Evolutionary conservation across 2,797 vertebrate genomes (phyloP), one percentile per base, ranked within the genome.

Genomic region (Chaunax sp.): DNA sequence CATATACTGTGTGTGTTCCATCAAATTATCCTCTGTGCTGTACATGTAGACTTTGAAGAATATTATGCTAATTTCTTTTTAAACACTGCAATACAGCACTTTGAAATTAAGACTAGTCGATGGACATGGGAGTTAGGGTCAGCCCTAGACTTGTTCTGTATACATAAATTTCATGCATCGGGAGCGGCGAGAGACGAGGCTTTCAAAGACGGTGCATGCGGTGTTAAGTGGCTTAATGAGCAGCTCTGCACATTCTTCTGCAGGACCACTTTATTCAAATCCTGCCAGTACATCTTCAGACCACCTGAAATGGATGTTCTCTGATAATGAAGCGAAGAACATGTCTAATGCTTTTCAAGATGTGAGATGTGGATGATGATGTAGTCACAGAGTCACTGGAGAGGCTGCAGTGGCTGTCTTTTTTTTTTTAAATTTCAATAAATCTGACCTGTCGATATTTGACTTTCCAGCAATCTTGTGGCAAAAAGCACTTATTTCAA

Each of bases 221-320:
- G 60, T 2, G 54, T 69, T 85, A 82, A 77, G 75, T 84, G 75
- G 64, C 56, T 51, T 82, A 78, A 83, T 65, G 73, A 88, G 72
- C 64, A 74, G 76, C 67, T 65, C 53, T 63, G 78, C 72, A 60
- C 57, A 57, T 60, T 69, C 40, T 23, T 19, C 41, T 2, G 4
- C 56, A 45, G 33, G 43, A 35, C 35, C 62, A 60, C 72, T 77
- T 70, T 55, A 60, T 52, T 68, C 10, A 69, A 30, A 41, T 26
- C 44, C 55, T 55, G 75, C 62, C 69, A 7, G 5, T 47, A 11
- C 47, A 8, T 63, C 55, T 83, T 49, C 52, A 22, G 46, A 20
- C 50, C 50, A 28, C 64, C 64, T 69, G 53, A 76, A 78, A 79
- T 46, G 45, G 22, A 49, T 37, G 62, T 72, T 71, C 68, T 38